Percentiles rank a stretch among this genome's conserved stretches.
Conservation (phyloP, 2,888 invertebrate genomes). For the Sarcophaga carnaria region DNA sequence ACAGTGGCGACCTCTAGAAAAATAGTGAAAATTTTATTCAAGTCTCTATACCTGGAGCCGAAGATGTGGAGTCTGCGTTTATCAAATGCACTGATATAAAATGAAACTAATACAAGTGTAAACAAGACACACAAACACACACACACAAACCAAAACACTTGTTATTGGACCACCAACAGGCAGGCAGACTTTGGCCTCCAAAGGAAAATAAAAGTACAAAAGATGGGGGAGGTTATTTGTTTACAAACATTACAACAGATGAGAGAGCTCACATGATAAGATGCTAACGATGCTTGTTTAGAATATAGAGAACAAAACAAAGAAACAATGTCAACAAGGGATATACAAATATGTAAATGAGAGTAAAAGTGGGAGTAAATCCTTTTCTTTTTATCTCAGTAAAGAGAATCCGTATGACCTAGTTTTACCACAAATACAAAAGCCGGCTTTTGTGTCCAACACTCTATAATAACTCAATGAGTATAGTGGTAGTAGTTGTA, state of each 20-base stretch:
- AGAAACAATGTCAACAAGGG: constrained; percentile 8
- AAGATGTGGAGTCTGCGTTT: constrained; percentile 80
- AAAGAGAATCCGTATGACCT: constrained; percentile 38
- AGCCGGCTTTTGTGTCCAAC: constrained; percentile 13
- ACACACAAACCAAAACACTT: constrained; percentile 51
- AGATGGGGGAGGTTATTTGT: constrained; percentile 19
- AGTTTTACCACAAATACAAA: constrained; percentile 4
- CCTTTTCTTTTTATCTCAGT: not conserved
- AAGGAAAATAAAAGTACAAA: not conserved
- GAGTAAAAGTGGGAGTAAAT: not conserved
- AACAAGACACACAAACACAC: not conserved
- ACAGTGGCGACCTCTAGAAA: constrained; percentile 76
- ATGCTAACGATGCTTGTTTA: constrained; percentile 37
- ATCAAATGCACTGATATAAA: constrained; percentile 71
- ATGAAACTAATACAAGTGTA: constrained; percentile 16
- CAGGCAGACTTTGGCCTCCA: not conserved
- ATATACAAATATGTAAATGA: not conserved
- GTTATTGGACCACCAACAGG: constrained; percentile 29
- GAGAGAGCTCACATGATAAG: constrained; percentile 35
- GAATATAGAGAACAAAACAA: constrained; percentile 47
- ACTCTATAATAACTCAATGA: not conserved
- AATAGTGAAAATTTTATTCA: constrained; percentile 73
- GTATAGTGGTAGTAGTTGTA: not conserved
- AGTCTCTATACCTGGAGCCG: constrained; percentile 77
- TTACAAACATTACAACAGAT: constrained; percentile 65